A percentile compares a stretch with the other conserved stretches of the same genome.
Conservation (phyloP, 35 echinoderm and acorn worm genomes). For the Stichopus chloronotus region DNA sequence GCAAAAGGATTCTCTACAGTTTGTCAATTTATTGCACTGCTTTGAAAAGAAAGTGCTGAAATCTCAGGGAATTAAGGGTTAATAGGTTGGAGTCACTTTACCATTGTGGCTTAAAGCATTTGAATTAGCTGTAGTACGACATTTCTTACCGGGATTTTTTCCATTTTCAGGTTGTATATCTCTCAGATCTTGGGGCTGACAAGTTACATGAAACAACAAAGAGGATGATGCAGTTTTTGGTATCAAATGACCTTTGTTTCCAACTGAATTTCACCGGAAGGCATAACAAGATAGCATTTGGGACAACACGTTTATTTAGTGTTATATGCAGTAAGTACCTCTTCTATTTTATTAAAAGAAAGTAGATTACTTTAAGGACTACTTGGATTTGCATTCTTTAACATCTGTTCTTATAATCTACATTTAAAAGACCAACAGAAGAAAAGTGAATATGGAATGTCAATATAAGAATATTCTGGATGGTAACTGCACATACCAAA, state of each 20-base stretch:
- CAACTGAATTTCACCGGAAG: not conserved
- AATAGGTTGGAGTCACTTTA: slow-evolving; percentile 3
- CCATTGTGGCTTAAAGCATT: not conserved
- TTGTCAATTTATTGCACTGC: not conserved
- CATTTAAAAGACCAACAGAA: too few species aligned
- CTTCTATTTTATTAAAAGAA: too few species aligned
- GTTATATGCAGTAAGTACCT: not conserved
- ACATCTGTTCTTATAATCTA: too few species aligned
- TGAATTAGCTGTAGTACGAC: not conserved
- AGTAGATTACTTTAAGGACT: too few species aligned
- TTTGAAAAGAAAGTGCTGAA: slow-evolving; percentile 16
- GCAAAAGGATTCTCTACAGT: not conserved
- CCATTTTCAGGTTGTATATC: slow-evolving; percentile 5
- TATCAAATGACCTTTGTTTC: not conserved
- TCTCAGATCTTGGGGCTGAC: slow-evolving; percentile 3
- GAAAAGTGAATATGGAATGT: too few species aligned
- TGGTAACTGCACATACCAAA: too few species aligned
- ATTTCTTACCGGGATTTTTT: not conserved
- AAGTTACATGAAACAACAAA: not conserved
- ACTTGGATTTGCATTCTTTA: too few species aligned
- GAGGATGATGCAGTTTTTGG: slow-evolving; percentile 20
- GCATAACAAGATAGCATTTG: slow-evolving; percentile 10
- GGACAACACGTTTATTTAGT: not conserved
- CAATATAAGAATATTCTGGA: too few species aligned
- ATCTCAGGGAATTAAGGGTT: not conserved